Evolutionary conservation across 1,140 invertebrate species (phyloP), one percentile per base, ranked within the genome.

Genomic region (Lordiphosa mommai): DNA sequence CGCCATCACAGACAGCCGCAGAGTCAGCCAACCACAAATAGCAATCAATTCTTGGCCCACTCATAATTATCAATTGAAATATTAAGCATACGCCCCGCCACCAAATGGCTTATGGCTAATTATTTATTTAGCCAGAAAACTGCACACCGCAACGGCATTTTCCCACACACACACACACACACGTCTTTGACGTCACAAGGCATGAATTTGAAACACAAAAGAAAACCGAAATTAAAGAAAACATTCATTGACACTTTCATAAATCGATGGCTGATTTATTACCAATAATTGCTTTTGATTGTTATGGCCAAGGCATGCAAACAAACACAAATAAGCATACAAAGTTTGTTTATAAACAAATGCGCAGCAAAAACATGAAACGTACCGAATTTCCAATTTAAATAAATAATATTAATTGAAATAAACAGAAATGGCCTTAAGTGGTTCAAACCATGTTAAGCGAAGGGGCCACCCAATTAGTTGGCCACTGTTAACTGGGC

Each of bases 231-330:
- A 38, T 32, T 29, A 41, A 59, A 70, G 55, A 53, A 64, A 59
- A 44, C 82, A 76, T 80, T 72, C 53, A 80, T 80, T 80, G 76
- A 80, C 76, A 80, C 76, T 76, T 82, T 80, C 71, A 80, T 80
- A 80, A 80, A 82, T 80, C 58, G 76, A 58, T 65, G 44, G 61
- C 67, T 80, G 76, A 80, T 73, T 84, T 80, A 80, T 80, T 71
- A 82, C 49, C 71, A 49, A 80, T 82, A 80, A 80, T 82, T 80
- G 77, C 41, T 76, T 72, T 76, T 61, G 37, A 80, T 80, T 80
- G 74, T 79, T 68, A 58, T 71, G 29, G 12, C 34, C 23, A 4
- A 30, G 17, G 7, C 38, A 43, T 34, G 32, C 48, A 32, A 47
- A 48, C 50, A 61, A 57, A 57, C 49, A 9, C 37, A 60, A 61